Evolutionary conservation across 2,888 invertebrate species (phyloP).

Genomic region (Agonopterix subpropinquella): DNA sequence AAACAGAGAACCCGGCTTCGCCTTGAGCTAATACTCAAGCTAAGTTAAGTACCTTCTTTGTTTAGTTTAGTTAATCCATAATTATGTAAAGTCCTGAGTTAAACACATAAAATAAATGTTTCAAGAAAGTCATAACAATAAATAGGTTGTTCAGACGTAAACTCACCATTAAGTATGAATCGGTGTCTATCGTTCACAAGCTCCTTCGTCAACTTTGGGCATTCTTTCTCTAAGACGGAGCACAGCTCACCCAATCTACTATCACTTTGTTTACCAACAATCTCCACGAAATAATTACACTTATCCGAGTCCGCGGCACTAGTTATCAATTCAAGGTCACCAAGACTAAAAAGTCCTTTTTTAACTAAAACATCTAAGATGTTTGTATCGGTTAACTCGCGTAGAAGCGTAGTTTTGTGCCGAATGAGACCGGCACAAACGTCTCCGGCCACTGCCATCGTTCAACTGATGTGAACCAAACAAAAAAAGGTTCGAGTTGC

Average conservation of each 20-base stretch:
- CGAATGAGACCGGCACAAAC: constrained; percentile 78
- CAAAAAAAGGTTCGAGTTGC: constrained; percentile 17
- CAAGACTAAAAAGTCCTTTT: constrained; percentile 77
- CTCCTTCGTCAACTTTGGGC: constrained; percentile 78
- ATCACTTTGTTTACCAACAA: constrained; percentile 78
- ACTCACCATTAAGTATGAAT: constrained; percentile 63
- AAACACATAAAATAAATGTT: too few species aligned
- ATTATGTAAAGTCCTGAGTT: too few species aligned
- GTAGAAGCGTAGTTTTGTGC: constrained; percentile 77
- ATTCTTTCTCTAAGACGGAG: constrained; percentile 77
- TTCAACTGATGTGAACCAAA: constrained; percentile 40
- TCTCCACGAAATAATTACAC: constrained; percentile 76
- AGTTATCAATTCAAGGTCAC: constrained; percentile 75
- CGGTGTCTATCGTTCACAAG: constrained; percentile 76
- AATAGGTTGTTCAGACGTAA: background rate
- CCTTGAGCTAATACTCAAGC: too few species aligned
- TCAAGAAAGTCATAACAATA: too few species aligned
- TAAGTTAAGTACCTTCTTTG: too few species aligned
- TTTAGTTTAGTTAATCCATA: too few species aligned
- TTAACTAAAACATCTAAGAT: constrained; percentile 78
- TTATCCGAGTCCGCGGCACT: constrained; percentile 67
- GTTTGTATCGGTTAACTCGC: constrained; percentile 78
- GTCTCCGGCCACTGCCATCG: constrained; percentile 70
- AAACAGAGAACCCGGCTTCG: too few species aligned
- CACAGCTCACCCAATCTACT: constrained; percentile 78